Evolutionary conservation across 2,888 invertebrate genomes (phyloP), one percentile per base, ranked within the genome.

Genomic region (Zhuqinia jingwanae): DNA sequence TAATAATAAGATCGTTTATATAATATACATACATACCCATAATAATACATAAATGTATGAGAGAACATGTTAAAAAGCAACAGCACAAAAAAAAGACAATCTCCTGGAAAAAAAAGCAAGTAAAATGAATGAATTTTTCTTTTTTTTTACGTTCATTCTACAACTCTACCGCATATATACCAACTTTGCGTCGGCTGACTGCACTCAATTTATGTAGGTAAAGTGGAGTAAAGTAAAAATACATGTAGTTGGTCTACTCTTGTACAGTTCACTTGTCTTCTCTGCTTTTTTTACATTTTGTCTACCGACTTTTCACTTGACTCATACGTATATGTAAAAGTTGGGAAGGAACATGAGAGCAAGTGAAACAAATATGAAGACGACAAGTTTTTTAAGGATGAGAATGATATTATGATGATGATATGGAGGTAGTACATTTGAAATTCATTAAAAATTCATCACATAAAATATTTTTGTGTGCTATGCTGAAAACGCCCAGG

Each of bases 391-490:
- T n/a, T n/a, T 47, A 25, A 70, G 70, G 70, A 50, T 70, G 50
- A 20, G 70, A 70, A 70, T 70, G 70, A 70, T 70, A 70, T 36
- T 36, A 6, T 50, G 70, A 70, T 45, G 70, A 70, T 70, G 70
- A 70, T 70, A 70, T 70, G 70, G 70, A 70, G 50, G 70, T 50
- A 70, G 27, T 83, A 65, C 76, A 76, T 76, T 75, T 83, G 76
- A 84, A 84, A 84, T 84, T 84, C 84, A 84, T 84, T 84, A 84
- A 84, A 84, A 77, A 84, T 84, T 84, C 84, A 84, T 84, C 68
- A 76, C 60, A 77, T 63, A 77, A 53, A 70, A 82, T 75, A 50
- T 77, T 77, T 83, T 22, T 45, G 47, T 70, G 47, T 70, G 17
- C 27, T 70, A 45, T 70, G 47, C 60, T 60, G 76, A 70, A 84